A percentile compares a stretch with the other conserved stretches of the same genome.
These are phyloP conservation scores for Antheraea pernyi DNA, from an alignment of 1,140 invertebrate species.

Conservation along the genomic window DNA sequence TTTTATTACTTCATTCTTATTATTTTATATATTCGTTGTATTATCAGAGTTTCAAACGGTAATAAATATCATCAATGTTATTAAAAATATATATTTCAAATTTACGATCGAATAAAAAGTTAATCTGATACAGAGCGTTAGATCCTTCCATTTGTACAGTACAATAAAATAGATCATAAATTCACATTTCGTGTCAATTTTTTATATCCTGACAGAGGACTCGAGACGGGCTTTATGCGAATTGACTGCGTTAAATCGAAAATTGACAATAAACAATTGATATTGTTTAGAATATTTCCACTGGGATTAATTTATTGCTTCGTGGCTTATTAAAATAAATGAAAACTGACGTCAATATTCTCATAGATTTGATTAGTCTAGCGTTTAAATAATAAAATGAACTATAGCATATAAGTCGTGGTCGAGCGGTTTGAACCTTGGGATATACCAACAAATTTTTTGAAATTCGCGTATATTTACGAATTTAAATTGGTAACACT, in stretches of 20 bases:
- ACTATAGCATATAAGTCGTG: too few species aligned
- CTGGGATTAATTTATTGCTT: background rate
- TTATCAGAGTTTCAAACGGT: background rate
- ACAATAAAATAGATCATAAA: slow-evolving; percentile 2
- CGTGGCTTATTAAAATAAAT: too few species aligned
- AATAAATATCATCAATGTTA: background rate
- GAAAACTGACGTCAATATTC: too few species aligned
- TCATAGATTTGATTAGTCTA: too few species aligned
- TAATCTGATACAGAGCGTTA: background rate
- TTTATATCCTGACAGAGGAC: background rate
- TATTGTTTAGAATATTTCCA: background rate
- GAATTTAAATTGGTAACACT: too few species aligned
- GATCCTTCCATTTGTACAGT: background rate
- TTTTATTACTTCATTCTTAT: too few species aligned
- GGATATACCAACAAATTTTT: too few species aligned
- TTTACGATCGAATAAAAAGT: background rate
- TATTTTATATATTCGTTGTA: too few species aligned
- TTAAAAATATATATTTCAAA: background rate
- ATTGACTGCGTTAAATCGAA: background rate
- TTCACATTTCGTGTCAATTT: background rate
- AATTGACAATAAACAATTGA: background rate
- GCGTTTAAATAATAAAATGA: too few species aligned
- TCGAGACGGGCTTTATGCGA: background rate
- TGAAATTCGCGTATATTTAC: too few species aligned
- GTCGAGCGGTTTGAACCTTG: too few species aligned